These are phyloP conservation scores for Bradypus variegatus DNA, from an alignment of 2,797 vertebrate genomes.

Conservation along the genomic window DNA sequence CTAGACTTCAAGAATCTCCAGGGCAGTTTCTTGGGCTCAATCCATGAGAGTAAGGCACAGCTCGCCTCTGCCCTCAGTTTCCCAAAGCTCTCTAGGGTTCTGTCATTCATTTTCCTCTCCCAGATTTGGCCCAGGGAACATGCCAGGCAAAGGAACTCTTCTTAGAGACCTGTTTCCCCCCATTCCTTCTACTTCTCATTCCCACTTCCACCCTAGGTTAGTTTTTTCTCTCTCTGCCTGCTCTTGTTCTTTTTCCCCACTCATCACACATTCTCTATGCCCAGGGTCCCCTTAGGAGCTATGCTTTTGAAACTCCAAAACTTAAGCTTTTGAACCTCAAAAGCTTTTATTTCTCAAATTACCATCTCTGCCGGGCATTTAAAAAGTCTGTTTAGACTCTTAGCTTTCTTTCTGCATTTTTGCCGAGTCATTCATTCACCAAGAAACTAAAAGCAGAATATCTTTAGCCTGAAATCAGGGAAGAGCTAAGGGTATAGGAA, in stretches of 20 bases:
- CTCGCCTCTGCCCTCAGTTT: background rate
- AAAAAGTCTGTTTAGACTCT: background rate
- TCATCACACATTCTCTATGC: background rate
- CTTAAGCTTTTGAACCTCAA: conserved; percentile 24
- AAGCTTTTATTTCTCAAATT: background rate
- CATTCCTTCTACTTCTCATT: background rate
- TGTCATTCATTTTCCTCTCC: background rate
- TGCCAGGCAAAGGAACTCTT: background rate
- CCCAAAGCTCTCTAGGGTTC: background rate
- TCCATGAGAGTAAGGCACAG: background rate
- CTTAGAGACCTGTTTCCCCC: background rate
- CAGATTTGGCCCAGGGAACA: background rate
- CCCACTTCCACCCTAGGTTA: background rate
- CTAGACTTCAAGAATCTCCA: background rate
- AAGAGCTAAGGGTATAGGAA: background rate
- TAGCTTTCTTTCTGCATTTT: background rate
- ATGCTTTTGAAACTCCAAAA: conserved; percentile 7
- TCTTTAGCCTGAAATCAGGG: background rate
- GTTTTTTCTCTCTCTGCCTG: background rate
- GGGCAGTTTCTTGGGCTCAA: background rate
- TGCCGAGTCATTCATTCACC: conserved; percentile 28
- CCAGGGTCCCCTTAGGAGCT: background rate
- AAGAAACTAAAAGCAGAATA: background rate
- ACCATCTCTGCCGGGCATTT: background rate
- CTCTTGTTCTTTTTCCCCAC: background rate